Percentiles rank a stretch among this genome's conserved stretches.
Conservation (phyloP, 2,797 vertebrate genomes). For the Myotis myotis region DNA sequence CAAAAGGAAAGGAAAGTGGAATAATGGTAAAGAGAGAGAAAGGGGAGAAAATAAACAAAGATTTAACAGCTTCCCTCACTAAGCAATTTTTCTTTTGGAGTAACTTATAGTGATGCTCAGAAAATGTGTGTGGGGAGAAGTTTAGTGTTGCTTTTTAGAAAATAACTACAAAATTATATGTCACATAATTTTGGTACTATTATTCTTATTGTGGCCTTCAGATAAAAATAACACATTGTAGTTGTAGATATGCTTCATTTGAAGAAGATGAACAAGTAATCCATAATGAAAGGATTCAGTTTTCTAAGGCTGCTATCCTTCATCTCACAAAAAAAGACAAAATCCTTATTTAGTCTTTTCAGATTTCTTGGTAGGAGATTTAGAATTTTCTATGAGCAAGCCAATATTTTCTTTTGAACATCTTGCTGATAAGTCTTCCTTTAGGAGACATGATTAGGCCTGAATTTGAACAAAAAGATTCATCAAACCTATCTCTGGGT, state of each 20-base stretch:
- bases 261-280: conserved; percentile 51
- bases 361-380: conserved; percentile 60
- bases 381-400: conserved; percentile 73
- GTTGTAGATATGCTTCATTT: conserved; percentile 32
- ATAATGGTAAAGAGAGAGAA: not conserved
- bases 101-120: not conserved
- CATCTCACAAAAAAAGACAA: conserved; percentile 51
- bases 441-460: conserved; percentile 60
- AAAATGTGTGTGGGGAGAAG: not conserved
- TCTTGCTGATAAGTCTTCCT: conserved; percentile 52
- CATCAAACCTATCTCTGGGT: conserved; percentile 3
- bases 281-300: conserved; percentile 21
- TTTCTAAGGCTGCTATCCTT: conserved; percentile 62
- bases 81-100: not conserved
- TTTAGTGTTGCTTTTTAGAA: conserved; percentile 18
- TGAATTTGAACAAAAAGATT: conserved; percentile 70
- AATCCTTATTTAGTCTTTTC: conserved; percentile 69
- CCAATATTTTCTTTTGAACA: conserved; percentile 72
- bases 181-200: conserved; percentile 17
- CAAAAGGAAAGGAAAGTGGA: not conserved
- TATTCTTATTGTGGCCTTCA: conserved; percentile 21
- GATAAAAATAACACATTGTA: conserved; percentile 12
- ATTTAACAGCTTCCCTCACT: not conserved
- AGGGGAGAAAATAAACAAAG: not conserved
- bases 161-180: conserved; percentile 41